Evolutionary conservation across 2,113 vertebrate genomes (phyloP).

Genomic region (Procavia capensis): DNA sequence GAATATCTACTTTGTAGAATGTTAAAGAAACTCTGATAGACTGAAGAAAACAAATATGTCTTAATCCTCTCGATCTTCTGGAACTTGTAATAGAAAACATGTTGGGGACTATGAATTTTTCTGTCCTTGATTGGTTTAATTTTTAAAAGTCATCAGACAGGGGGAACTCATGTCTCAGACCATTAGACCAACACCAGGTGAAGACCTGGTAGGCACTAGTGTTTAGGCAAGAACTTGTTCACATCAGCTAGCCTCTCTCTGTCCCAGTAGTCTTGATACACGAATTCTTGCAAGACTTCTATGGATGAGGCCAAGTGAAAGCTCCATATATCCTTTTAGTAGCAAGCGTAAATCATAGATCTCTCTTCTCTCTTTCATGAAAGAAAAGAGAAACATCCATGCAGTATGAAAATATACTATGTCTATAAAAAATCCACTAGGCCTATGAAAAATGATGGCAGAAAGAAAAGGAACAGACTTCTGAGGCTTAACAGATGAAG

Average conservation of each 20-base stretch:
- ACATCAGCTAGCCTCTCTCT: background rate
- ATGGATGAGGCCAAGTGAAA: background rate
- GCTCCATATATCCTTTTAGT: background rate
- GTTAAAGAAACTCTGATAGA: background rate
- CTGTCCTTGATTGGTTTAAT: constrained; percentile 20
- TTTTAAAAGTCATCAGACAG: background rate
- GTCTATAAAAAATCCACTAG: background rate
- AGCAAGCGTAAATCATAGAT: background rate
- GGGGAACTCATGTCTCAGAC: background rate
- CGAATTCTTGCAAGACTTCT: background rate
- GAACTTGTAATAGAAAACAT: background rate
- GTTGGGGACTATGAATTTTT: background rate
- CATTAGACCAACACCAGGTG: background rate
- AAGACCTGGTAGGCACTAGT: background rate
- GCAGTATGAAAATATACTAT: background rate
- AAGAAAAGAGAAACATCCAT: background rate
- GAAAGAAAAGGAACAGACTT: background rate
- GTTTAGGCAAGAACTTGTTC: background rate
- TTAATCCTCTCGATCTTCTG: background rate
- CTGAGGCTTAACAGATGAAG: background rate
- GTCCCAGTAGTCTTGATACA: background rate
- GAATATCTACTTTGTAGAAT: background rate
- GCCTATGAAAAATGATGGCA: background rate
- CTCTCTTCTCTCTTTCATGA: background rate
- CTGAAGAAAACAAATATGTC: background rate